These are phyloP conservation scores for Perizoma affinitatum DNA, from an alignment of 2,888 invertebrate species.

Conservation along the genomic window DNA sequence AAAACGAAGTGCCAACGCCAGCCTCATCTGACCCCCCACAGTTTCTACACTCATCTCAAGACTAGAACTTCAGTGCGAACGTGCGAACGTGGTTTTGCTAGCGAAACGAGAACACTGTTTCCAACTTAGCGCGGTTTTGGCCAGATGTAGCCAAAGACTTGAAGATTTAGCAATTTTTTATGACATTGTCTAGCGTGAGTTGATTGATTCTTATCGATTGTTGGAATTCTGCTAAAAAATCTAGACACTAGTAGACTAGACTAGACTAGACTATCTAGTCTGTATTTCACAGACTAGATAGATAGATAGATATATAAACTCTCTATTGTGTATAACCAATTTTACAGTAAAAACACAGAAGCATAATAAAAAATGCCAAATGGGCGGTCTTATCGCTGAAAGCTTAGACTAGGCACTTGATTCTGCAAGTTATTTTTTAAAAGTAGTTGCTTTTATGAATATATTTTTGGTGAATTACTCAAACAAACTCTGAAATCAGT, in stretches of 20 bases:
- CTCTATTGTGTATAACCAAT: too few relatives aligned
- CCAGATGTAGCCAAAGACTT: slow-evolving; percentile 3
- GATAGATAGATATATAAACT: not conserved
- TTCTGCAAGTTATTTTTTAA: too few relatives aligned
- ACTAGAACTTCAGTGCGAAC: slow-evolving; percentile 2
- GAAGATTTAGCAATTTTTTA: too few relatives aligned
- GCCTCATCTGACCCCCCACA: slow-evolving; percentile 36
- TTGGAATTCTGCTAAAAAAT: too few relatives aligned
- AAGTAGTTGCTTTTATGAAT: not conserved
- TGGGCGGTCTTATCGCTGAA: too few relatives aligned
- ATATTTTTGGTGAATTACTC: not conserved
- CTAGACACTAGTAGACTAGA: too few relatives aligned
- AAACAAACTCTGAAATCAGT: not conserved
- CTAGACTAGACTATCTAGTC: too few relatives aligned
- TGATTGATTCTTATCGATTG: too few relatives aligned
- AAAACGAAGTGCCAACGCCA: slow-evolving; percentile 54
- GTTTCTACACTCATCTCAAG: slow-evolving; percentile 14
- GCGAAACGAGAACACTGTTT: slow-evolving; percentile 14
- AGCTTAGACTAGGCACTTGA: too few relatives aligned
- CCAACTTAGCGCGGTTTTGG: not conserved
- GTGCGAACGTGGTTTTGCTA: slow-evolving; percentile 14
- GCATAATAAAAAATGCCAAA: too few relatives aligned
- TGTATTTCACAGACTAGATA: not conserved
- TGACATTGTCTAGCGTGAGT: too few relatives aligned
- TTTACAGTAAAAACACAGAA: too few relatives aligned